phyloP scores from a whole-genome alignment of 2,888 invertebrate species.

The Eledone cirrhosa region DNA sequence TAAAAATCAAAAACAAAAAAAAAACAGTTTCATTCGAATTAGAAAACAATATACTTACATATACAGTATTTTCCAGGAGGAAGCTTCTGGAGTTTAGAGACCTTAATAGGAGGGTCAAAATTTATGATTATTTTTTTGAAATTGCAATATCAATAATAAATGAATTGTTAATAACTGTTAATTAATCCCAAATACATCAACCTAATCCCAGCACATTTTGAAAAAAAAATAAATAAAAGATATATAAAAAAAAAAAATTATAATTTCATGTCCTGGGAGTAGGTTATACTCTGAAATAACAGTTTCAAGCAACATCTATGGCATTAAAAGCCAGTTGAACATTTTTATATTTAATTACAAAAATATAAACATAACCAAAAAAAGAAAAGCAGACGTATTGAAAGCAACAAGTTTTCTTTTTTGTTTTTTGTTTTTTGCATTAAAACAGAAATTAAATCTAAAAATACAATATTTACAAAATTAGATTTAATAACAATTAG shows the following conservation, averaged over 20 bases:
- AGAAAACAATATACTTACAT: constrained; percentile 4
- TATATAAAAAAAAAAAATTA: no score
- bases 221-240: no score
- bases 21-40: background rate
- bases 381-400: constrained; percentile 10
- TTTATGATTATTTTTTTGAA: background rate
- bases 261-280: no score
- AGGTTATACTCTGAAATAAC: background rate
- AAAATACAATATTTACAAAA: no score
- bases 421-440: no score
- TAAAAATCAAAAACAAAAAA: no score
- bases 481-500: no score
- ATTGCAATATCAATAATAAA: no score
- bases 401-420: constrained; percentile 24
- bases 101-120: constrained; percentile 26
- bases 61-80: constrained; percentile 25
- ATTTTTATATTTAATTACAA: constrained; percentile 4
- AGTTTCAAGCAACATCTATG: constrained; percentile 8
- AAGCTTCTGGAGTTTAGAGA: constrained; percentile 25
- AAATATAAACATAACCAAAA: background rate
- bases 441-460: no score
- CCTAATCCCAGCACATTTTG: no score
- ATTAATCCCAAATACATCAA: no score
- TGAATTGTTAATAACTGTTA: no score
- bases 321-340: constrained; percentile 14